Base-by-base conservation (phyloP, 1,140 invertebrate genomes). In the Aporrectodea caliginosa region DNA sequence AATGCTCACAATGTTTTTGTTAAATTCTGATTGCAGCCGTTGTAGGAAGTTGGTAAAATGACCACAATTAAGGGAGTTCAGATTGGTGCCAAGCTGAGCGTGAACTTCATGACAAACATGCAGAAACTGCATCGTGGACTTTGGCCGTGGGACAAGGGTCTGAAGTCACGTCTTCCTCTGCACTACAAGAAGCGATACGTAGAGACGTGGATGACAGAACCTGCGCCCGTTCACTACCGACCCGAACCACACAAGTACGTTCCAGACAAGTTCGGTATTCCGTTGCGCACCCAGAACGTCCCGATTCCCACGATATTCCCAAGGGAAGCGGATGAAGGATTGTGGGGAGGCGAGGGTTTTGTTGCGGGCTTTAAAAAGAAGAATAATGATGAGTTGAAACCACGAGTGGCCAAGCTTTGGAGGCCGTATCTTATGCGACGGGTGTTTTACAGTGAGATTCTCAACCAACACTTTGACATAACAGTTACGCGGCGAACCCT, bases 311-410 rank as follows among this genome's bases (percentile, higher is more conserved):
- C 97, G 0, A 90, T 91, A 78, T 93, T 92, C 86, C 94, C 95
- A 1, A 90, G 91, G 76, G 94, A 98, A 90, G 88, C 92, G 78
- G 88, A 98, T 86, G 75, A 93, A 74, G 96, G 96, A 31, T 90
- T 99, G 75, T 99, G 96, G 96, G 97, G 96, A 82, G 97, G 97
- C 6, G 97, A 99, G 90, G 94, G 92, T n/a, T 90, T 99, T 0
- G 89, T 99, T 32, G 92, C 95, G 90, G 97, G 97, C 43, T 97
- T 94, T 84, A 90, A 91, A 83, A 94, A 93, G 86, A 92, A 91
- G 80, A 83, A 72, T 78, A 76, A 79, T n/a, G 31, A 69, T 27
- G 16, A 30, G 74, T 69, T 35, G 22, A 80, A 80, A 30, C 76
- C 75, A 43, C 86, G 86, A 76, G 35, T 82, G 16, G 93, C 94